A percentile compares a stretch with the other conserved stretches of the same genome.
phyloP scores from a whole-genome alignment of 2,888 invertebrate genomes.

The Hydraecia micacea region DNA sequence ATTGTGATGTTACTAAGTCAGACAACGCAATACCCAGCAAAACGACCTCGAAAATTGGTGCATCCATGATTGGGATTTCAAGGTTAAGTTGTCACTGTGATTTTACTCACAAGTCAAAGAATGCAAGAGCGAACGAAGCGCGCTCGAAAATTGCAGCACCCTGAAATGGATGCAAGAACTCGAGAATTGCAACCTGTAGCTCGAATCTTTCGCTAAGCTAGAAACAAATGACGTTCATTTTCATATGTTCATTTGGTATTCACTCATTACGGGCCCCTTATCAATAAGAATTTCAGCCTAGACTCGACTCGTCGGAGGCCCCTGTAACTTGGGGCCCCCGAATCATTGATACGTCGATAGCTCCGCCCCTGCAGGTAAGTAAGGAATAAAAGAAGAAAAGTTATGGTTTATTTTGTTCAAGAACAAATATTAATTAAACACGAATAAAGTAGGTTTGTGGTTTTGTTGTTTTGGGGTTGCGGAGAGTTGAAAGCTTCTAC shows the following conservation, averaged over 20 bases:
- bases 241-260: neutral
- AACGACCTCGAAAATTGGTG: neutral
- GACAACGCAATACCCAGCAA: neutral
- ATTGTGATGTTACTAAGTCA: neutral
- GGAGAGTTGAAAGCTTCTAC: constrained; percentile 12
- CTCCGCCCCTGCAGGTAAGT: neutral
- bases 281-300: neutral
- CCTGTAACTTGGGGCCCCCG: neutral
- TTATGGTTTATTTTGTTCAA: neutral
- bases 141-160: neutral
- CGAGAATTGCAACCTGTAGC: neutral
- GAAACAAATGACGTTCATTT: neutral
- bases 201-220: neutral
- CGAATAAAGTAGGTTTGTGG: constrained; percentile 18
- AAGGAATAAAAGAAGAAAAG: neutral
- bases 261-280: too few species aligned
- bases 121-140: neutral
- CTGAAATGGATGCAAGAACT: neutral
- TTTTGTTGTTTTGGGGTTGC: constrained; percentile 35
- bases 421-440: constrained; percentile 7
- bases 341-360: neutral
- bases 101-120: too few species aligned
- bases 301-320: too few species aligned
- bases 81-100: neutral
- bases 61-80: neutral